phyloP scores from a whole-genome alignment of 2,888 invertebrate genomes.

The Stegana nigrithorax region DNA sequence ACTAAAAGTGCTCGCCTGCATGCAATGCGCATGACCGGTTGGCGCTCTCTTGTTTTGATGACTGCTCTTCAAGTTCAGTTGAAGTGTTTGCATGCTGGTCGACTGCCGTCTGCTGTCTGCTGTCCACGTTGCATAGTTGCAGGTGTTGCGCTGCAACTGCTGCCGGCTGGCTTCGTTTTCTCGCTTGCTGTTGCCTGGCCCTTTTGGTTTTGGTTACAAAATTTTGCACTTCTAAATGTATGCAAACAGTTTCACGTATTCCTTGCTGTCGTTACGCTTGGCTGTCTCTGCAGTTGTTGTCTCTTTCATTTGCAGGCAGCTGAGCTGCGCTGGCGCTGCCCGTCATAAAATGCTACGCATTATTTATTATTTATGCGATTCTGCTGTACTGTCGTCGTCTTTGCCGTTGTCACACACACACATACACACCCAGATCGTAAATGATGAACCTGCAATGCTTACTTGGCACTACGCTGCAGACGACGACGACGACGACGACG shows the following conservation, averaged over 20 bases:
- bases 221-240: conserved; percentile 23
- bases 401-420: conserved; percentile 30
- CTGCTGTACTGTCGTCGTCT: conserved; percentile 25
- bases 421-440: background rate
- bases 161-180: too few species aligned
- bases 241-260: conserved; percentile 21
- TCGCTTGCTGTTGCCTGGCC: too few species aligned
- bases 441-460: conserved; percentile 33
- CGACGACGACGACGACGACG: too few species aligned
- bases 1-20: background rate
- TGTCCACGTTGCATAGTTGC: too few species aligned
- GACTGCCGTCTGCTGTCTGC: too few species aligned
- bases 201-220: background rate
- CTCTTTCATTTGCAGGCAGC: background rate
- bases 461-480: background rate
- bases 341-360: conserved; percentile 33
- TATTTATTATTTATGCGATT: conserved; percentile 45
- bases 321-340: conserved; percentile 20
- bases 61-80: too few species aligned
- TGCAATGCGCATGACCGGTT: background rate
- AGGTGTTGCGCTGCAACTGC: too few species aligned
- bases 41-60: background rate
- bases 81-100: conserved; percentile 2
- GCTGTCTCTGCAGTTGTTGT: background rate
- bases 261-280: background rate